Base-by-base conservation (phyloP, 2,888 invertebrate genomes). In the Danaus chrysippus region DNA sequence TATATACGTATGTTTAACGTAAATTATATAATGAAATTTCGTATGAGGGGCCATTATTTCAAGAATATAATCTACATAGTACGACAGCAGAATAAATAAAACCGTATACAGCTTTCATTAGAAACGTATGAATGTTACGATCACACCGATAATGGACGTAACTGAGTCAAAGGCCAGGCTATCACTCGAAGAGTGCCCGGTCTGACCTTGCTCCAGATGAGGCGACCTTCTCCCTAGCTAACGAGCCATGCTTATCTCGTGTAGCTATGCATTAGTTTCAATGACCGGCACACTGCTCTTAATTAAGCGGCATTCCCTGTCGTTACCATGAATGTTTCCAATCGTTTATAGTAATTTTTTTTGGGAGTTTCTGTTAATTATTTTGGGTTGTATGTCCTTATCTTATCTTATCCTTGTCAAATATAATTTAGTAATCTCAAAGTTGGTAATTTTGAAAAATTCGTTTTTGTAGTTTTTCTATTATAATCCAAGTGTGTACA, bases 151-250 rank as follows among this genome's bases (percentile, higher is more conserved):
- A 87, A 83, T 81, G 76, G 76, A 78, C 75, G 76, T 77, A 83
- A 76, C 81, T 76, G 76, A 78, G 74, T 76, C 78, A 83, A 76
- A 89, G 88, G 89, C 86, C 87, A 76, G 79, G 84, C 87, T 88
- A 88, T 90, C 89, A 83, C 87, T 84, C 76, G 73, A 82, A 82
- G 83, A 81, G 80, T 84, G 79, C 75, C 78, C 75, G 76, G 67
- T 73, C 70, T 86, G 86, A 87, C 90, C 90, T 89, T 89, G 88
- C 86, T 82, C 89, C 68, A 88, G 74, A 81, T 89, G 76, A 72
- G 69, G 67, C 77, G 81, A 81, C 88, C 89, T 89, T 87, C 88
- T 81, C 83, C 78, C 76, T 71, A 78, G 78, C 78, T 78, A 82
- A 80, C 78, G 75, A 82, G 75, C 70, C 66, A 74, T 76, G 77